Evolutionary conservation across 2,888 invertebrate species (phyloP).

Genomic region (Melanchra persicariae): DNA sequence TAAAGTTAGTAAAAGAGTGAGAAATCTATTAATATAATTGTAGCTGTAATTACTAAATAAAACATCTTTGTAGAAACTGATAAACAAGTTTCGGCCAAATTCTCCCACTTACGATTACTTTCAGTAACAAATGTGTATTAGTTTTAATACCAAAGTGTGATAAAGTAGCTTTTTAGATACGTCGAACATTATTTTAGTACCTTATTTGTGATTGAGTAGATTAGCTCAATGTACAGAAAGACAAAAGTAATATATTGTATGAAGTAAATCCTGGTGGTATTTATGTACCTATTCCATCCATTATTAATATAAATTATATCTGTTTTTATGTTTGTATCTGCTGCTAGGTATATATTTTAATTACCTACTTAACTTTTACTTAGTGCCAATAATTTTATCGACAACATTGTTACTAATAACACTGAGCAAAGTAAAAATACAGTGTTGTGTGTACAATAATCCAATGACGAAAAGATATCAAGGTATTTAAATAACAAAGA

Average conservation of each 20-base stretch:
- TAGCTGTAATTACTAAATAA: conserved; percentile 44
- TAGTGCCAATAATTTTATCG: too few species aligned
- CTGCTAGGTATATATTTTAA: neutral
- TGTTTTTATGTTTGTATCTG: conserved; percentile 14
- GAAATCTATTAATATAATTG: conserved; percentile 61
- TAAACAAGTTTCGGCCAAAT: conserved; percentile 56
- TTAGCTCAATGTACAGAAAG: conserved; percentile 77
- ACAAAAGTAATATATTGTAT: conserved; percentile 65
- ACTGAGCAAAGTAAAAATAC: too few species aligned
- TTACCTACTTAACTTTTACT: neutral
- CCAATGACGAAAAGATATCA: too few species aligned
- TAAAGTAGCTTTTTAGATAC: conserved; percentile 74
- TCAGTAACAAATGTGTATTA: conserved; percentile 57
- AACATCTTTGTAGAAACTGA: conserved; percentile 43
- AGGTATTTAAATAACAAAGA: too few species aligned
- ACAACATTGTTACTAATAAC: too few species aligned
- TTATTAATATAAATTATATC: conserved; percentile 48
- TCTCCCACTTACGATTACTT: conserved; percentile 59
- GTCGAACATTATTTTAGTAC: conserved; percentile 59
- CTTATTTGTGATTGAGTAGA: conserved; percentile 65
- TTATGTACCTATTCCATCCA: conserved; percentile 69
- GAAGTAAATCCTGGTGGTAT: conserved; percentile 55
- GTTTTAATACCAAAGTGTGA: conserved; percentile 75
- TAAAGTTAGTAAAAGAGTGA: conserved; percentile 75
- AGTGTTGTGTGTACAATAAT: too few species aligned